Percentiles rank a stretch among this genome's conserved stretches.
Evolutionary conservation across 2,888 invertebrate genomes (phyloP).

Genomic region (Schizaphis graminum): DNA sequence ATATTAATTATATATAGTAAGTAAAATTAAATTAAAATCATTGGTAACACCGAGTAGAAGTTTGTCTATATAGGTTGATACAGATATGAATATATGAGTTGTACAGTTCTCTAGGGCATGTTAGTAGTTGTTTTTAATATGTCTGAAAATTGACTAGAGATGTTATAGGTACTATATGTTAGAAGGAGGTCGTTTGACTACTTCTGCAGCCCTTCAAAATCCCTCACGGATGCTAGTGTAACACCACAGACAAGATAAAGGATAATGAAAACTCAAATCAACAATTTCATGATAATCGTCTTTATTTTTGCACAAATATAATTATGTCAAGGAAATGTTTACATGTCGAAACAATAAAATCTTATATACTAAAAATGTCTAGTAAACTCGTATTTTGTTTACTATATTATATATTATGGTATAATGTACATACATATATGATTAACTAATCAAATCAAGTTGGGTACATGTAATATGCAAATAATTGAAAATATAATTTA

Average conservation of each 20-base stretch:
- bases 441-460: slow-evolving; percentile 40
- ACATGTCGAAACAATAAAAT: slow-evolving; percentile 39
- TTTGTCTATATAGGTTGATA: no score
- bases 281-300: slow-evolving; percentile 32
- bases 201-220: neutral
- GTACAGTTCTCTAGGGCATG: no score
- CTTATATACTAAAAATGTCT: slow-evolving; percentile 33
- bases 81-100: no score
- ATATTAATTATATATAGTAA: no score
- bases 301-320: slow-evolving; percentile 58
- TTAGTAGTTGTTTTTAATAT: neutral
- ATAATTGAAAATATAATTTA: slow-evolving; percentile 38
- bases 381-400: slow-evolving; percentile 54
- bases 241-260: neutral
- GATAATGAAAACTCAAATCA: neutral
- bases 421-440: slow-evolving; percentile 34
- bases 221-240: neutral
- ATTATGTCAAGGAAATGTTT: slow-evolving; percentile 45
- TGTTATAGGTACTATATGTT: neutral
- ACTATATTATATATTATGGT: slow-evolving; percentile 17
- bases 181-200: neutral
- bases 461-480: slow-evolving; percentile 6
- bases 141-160: neutral
- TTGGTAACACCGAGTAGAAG: no score
- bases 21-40: no score